These are phyloP conservation scores for Fistularia tabacaria DNA, from an alignment of 2,797 vertebrate species.

Conservation along the genomic window DNA sequence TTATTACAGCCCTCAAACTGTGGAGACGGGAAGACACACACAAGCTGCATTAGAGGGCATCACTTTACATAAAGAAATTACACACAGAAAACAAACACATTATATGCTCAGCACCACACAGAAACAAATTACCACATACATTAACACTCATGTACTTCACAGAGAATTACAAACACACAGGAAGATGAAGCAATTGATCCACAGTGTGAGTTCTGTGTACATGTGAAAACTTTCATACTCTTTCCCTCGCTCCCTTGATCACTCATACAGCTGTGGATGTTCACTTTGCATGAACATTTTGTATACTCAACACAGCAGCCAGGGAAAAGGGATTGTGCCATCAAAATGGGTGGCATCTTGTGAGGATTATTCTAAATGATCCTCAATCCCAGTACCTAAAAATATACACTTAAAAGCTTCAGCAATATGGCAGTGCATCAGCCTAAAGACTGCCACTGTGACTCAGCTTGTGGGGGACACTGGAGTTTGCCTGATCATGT, in stretches of 20 bases:
- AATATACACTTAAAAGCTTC: slow-evolving; percentile 29
- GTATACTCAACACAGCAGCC: slow-evolving; percentile 49
- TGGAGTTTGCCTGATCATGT: slow-evolving; percentile 28
- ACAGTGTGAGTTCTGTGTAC: too few species aligned
- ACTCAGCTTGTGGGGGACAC: slow-evolving; percentile 47
- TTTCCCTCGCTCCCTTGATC: slow-evolving; percentile 50
- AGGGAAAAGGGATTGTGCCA: slow-evolving; percentile 16
- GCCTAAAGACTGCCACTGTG: slow-evolving; percentile 17
- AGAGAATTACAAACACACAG: too few species aligned
- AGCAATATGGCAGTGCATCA: slow-evolving; percentile 29
- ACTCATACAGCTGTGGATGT: slow-evolving; percentile 52
- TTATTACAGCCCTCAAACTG: slow-evolving; percentile 95
- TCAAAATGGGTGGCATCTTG: slow-evolving; percentile 24
- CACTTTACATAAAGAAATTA: slow-evolving; percentile 23
- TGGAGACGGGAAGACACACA: slow-evolving; percentile 6
- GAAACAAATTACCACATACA: too few species aligned
- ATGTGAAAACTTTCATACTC: slow-evolving; percentile 18
- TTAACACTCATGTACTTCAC: too few species aligned
- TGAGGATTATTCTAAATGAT: slow-evolving; percentile 9
- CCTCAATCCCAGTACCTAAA: slow-evolving; percentile 20
- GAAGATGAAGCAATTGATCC: too few species aligned
- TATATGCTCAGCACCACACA: slow-evolving; percentile 11
- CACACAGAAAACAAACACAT: slow-evolving; percentile 13
- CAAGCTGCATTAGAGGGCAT: not conserved
- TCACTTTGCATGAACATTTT: slow-evolving; percentile 12